phyloP scores from a whole-genome alignment of 1,140 invertebrate genomes.

The Leptestheria dahalacensis region DNA sequence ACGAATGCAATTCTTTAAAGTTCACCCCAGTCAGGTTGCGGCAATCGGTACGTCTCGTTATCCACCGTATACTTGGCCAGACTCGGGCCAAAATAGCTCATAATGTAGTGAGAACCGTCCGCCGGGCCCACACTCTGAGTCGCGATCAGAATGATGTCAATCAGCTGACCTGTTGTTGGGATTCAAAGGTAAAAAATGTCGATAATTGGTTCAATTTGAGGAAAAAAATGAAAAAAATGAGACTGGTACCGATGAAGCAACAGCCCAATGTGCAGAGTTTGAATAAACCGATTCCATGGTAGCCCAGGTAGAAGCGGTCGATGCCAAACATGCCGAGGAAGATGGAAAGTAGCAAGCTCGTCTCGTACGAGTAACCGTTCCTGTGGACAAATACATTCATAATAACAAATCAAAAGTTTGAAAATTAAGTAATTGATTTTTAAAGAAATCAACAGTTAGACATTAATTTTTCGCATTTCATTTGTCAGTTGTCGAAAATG shows the following conservation, averaged over 20 bases:
- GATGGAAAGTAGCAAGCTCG: constrained; percentile 77
- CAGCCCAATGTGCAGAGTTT: constrained; percentile 93
- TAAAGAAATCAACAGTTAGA: no score
- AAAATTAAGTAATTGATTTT: neutral
- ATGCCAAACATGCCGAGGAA: constrained; percentile 95
- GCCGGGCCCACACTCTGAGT: constrained; percentile 82
- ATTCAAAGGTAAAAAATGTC: neutral
- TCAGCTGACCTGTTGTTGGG: constrained; percentile 46
- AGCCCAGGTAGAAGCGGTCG: constrained; percentile 92
- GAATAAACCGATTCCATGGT: constrained; percentile 81
- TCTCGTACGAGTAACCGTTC: constrained; percentile 87
- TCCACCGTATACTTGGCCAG: constrained; percentile 64
- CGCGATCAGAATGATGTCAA: constrained; percentile 90
- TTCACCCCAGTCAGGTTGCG: constrained; percentile 57
- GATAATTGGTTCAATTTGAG: neutral
- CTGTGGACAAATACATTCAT: constrained; percentile 36
- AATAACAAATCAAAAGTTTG: constrained; percentile 1
- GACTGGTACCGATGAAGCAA: constrained; percentile 59
- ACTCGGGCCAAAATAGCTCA: constrained; percentile 81
- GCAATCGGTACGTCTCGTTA: constrained; percentile 68
- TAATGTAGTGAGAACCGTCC: constrained; percentile 90
- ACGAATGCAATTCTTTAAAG: neutral
- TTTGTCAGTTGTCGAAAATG: no score
- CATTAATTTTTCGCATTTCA: no score
- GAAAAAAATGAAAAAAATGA: neutral